phyloP scores from a whole-genome alignment of 2,888 invertebrate species.

The Dynastes maya region DNA sequence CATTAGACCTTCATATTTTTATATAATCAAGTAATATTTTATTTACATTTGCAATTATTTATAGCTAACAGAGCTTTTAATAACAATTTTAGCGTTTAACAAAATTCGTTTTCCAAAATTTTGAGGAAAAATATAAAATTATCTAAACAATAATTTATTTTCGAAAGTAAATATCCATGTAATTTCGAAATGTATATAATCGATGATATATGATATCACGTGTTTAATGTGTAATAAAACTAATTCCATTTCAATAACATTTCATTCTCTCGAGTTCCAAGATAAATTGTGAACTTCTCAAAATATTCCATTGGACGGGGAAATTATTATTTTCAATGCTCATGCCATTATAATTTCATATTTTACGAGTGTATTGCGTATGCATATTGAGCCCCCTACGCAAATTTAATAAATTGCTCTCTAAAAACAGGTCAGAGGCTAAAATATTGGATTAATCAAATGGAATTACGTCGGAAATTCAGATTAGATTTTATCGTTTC shows the following conservation, averaged over 20 bases:
- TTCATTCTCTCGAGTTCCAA: not conserved
- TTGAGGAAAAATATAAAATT: too few relatives aligned
- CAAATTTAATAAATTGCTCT: not conserved
- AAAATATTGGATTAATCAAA: not conserved
- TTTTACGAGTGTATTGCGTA: not conserved
- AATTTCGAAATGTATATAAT: too few relatives aligned
- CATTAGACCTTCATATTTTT: too few relatives aligned
- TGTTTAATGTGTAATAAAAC: too few relatives aligned
- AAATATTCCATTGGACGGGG: not conserved
- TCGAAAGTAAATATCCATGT: too few relatives aligned
- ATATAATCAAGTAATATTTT: too few relatives aligned
- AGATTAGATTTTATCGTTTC: conserved; percentile 20
- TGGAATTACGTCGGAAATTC: not conserved
- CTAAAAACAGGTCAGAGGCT: not conserved
- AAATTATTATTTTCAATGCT: not conserved
- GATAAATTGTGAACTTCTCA: not conserved
- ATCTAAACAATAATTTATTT: too few relatives aligned
- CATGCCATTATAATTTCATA: not conserved
- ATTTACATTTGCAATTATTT: too few relatives aligned
- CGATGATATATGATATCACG: too few relatives aligned
- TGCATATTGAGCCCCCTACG: not conserved
- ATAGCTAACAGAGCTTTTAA: too few relatives aligned
- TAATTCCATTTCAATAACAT: not conserved
- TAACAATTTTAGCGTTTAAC: too few relatives aligned
- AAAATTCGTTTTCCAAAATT: too few relatives aligned